A percentile compares a stretch with the other conserved stretches of the same genome.
phyloP scores from a whole-genome alignment of 2,888 invertebrate species.

The Lochmaea crataegi region DNA sequence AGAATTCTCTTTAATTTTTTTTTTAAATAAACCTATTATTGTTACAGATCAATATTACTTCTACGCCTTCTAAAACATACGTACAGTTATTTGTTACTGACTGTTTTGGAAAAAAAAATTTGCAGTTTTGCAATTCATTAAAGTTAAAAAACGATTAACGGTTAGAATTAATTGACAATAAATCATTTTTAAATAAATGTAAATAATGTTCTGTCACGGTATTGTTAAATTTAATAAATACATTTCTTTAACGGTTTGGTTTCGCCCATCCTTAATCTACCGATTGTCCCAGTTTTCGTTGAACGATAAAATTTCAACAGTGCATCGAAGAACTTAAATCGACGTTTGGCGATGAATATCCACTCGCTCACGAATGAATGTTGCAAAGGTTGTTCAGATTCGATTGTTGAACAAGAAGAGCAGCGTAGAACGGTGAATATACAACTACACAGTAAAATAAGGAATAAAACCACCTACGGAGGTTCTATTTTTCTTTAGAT shows the following conservation, averaged over 20 bases:
- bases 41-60: neutral
- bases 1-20: too few species aligned
- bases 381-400: too few species aligned
- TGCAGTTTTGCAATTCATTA: conserved; percentile 25
- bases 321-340: too few species aligned
- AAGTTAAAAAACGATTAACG: conserved; percentile 32
- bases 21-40: neutral
- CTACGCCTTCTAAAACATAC: neutral
- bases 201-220: conserved; percentile 25
- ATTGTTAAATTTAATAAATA: conserved; percentile 29
- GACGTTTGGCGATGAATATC: too few species aligned
- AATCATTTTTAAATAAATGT: conserved; percentile 28
- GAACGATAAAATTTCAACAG: too few species aligned
- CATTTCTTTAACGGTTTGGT: conserved; percentile 31
- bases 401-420: too few species aligned
- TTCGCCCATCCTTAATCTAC: conserved; percentile 6
- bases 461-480: too few species aligned
- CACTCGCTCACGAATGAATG: too few species aligned
- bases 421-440: too few species aligned
- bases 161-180: conserved; percentile 25
- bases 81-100: neutral
- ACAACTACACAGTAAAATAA: too few species aligned
- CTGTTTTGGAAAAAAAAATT: conserved; percentile 8
- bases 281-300: conserved; percentile 7
- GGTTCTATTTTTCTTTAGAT: too few species aligned